Conservation (phyloP, 2,888 invertebrate genomes). For the Pyrrhia umbra region DNA sequence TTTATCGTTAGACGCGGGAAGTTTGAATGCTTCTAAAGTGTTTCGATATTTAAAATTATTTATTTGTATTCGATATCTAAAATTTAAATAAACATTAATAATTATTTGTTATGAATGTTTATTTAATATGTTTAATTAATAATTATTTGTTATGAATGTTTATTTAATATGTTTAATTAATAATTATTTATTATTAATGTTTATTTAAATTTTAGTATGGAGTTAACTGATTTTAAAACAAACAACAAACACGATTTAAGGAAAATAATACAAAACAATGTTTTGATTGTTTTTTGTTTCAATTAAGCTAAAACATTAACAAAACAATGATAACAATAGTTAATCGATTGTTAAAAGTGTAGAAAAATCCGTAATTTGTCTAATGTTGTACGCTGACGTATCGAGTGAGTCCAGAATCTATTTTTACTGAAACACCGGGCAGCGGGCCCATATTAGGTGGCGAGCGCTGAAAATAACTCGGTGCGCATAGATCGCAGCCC, state of each 20-base stretch:
- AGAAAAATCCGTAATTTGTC: conserved; percentile 57
- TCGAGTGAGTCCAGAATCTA: conserved; percentile 76
- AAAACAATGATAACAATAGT: not conserved
- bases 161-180: too few relatives aligned
- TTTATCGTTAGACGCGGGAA: conserved; percentile 71
- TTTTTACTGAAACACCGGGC: conserved; percentile 85
- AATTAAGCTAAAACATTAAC: too few relatives aligned
- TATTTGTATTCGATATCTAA: too few relatives aligned
- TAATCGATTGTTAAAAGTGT: conserved; percentile 8
- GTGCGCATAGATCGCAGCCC: conserved; percentile 71
- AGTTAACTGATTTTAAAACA: not conserved
- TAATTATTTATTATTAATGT: too few relatives aligned
- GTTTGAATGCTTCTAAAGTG: conserved; percentile 63
- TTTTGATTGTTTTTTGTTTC: too few relatives aligned
- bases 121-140: too few relatives aligned
- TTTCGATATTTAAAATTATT: conserved; percentile 11
- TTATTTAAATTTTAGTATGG: not conserved
- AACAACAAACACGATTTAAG: too few relatives aligned
- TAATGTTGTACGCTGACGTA: conserved; percentile 65
- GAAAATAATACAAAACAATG: too few relatives aligned
- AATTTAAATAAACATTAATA: too few relatives aligned
- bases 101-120: too few relatives aligned
- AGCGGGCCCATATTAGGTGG: conserved; percentile 88
- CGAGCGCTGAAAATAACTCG: conserved; percentile 83
- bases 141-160: too few relatives aligned